Conservation (phyloP, 1,140 invertebrate species). For the Limonius californicus region DNA sequence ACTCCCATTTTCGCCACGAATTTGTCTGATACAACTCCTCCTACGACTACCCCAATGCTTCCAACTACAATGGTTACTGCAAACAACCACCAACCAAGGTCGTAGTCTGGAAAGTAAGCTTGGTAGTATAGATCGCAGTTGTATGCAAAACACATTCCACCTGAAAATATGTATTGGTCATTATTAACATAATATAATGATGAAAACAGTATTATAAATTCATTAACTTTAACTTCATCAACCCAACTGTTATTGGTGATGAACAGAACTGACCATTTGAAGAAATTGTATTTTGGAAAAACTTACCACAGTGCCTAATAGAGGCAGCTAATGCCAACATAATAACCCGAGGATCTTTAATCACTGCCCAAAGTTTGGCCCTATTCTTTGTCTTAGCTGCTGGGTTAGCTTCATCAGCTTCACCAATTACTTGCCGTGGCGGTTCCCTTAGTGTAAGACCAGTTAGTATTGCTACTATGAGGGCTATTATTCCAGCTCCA, state of each 20-base stretch:
- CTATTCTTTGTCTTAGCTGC: slow-evolving; percentile 47
- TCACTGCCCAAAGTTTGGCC: slow-evolving; percentile 65
- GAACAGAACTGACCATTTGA: too few species aligned
- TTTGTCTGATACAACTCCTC: slow-evolving; percentile 85
- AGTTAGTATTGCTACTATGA: slow-evolving; percentile 70
- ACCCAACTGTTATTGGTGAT: too few species aligned
- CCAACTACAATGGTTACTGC: slow-evolving; percentile 83
- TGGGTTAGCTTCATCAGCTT: slow-evolving; percentile 45
- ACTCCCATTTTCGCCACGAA: slow-evolving; percentile 85
- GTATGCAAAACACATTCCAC: slow-evolving; percentile 85
- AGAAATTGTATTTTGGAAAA: too few species aligned
- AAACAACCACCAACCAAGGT: slow-evolving; percentile 83
- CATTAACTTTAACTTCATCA: too few species aligned
- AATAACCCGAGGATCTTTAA: slow-evolving; percentile 73
- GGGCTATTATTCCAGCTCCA: slow-evolving; percentile 73
- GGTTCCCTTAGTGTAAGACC: slow-evolving; percentile 77
- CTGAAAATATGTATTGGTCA: too few species aligned
- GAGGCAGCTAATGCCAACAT: slow-evolving; percentile 82
- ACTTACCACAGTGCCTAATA: slow-evolving; percentile 81
- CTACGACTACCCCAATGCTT: slow-evolving; percentile 80
- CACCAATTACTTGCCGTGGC: slow-evolving; percentile 65
- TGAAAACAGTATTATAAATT: too few species aligned
- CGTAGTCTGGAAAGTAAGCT: slow-evolving; percentile 80
- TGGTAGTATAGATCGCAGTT: slow-evolving; percentile 86
- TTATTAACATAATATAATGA: too few species aligned